These are phyloP conservation scores for Cerceris ruficornis DNA, from an alignment of 2,888 invertebrate genomes.

Conservation along the genomic window DNA sequence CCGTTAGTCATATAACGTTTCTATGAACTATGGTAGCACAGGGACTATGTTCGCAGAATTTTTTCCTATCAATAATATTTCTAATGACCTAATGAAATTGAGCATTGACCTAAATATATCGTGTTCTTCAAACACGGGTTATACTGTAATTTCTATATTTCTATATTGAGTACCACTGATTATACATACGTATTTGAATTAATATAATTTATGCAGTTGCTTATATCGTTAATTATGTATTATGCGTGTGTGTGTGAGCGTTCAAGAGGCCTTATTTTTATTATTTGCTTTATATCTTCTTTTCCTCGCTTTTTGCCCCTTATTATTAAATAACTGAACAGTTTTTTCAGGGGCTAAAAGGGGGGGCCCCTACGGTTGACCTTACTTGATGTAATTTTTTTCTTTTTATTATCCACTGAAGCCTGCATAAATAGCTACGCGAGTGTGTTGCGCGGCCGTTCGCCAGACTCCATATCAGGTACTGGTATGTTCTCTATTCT, in stretches of 20 bases:
- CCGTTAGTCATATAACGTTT: too few species aligned
- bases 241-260: conserved; percentile 65
- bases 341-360: conserved; percentile 61
- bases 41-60: neutral
- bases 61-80: conserved; percentile 16
- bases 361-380: conserved; percentile 67
- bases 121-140: too few species aligned
- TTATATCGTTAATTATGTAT: conserved; percentile 20
- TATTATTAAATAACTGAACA: conserved; percentile 49
- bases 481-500: conserved; percentile 84
- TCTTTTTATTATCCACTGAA: conserved; percentile 81
- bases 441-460: conserved; percentile 93
- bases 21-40: too few species aligned
- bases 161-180: neutral
- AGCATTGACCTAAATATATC: neutral
- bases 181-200: neutral
- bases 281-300: conserved; percentile 63
- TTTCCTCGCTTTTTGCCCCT: conserved; percentile 66
- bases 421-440: conserved; percentile 89
- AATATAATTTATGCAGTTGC: conserved; percentile 4
- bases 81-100: conserved; percentile 7
- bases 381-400: conserved; percentile 79
- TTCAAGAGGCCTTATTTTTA: conserved; percentile 58
- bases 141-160: neutral
- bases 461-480: conserved; percentile 94